phyloP scores from a whole-genome alignment of 2,113 vertebrate species.

The Ia io region DNA sequence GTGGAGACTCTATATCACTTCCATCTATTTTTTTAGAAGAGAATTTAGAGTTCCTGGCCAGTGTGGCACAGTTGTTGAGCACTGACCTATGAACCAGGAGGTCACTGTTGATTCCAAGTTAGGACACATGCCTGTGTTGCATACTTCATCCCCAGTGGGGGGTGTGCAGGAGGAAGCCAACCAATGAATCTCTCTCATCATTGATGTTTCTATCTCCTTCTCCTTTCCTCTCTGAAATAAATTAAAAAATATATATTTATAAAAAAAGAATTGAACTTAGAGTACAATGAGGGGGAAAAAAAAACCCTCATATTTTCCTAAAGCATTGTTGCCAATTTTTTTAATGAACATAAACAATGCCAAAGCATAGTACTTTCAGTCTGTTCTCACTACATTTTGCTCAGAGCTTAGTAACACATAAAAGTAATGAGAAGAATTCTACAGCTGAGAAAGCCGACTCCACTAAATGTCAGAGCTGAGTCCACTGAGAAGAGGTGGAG shows the following conservation, averaged over 20 bases:
- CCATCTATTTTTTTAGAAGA: background rate
- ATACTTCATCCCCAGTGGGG: too few relatives aligned
- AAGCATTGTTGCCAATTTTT: background rate
- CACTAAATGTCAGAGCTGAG: background rate
- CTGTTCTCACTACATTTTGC: background rate
- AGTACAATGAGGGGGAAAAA: background rate
- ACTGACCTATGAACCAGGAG: too few relatives aligned
- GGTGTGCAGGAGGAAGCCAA: too few relatives aligned
- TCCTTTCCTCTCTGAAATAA: too few relatives aligned
- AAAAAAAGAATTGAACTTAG: background rate
- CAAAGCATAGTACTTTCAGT: background rate
- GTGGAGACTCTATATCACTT: background rate
- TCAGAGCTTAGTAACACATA: background rate
- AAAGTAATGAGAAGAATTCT: background rate
- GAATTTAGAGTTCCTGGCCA: too few relatives aligned
- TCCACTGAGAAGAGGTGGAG: background rate
- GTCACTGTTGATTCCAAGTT: too few relatives aligned
- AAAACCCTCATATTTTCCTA: background rate
- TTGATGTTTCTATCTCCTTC: too few relatives aligned
- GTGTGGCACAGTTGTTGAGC: too few relatives aligned
- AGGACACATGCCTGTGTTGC: too few relatives aligned
- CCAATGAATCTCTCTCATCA: too few relatives aligned
- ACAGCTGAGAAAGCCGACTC: background rate
- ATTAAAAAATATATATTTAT: too few relatives aligned
- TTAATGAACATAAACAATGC: background rate